A percentile compares a stretch with the other conserved stretches of the same genome.
Conservation (phyloP, 2,113 vertebrate species). For the Nothoprocta perdicaria region DNA sequence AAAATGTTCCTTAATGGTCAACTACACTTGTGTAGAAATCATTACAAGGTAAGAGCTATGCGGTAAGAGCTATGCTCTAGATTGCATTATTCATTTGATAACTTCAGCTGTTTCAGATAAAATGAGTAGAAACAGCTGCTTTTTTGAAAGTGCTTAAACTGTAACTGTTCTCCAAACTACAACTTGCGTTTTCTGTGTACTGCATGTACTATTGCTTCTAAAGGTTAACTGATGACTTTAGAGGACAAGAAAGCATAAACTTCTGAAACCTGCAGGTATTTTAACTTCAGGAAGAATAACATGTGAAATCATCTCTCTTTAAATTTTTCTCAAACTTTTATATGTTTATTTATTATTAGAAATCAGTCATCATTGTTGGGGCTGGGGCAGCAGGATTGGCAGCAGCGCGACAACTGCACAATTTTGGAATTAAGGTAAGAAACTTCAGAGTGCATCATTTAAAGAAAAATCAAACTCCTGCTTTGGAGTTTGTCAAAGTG, state of each 20-base stretch:
- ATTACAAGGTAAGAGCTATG: not conserved
- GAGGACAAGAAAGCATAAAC: not conserved
- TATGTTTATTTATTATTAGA: slow-evolving; percentile 64
- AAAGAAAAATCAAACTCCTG: not conserved
- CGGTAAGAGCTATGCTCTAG: not conserved
- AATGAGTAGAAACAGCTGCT: not conserved
- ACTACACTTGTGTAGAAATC: not conserved
- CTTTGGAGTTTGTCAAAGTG: not conserved
- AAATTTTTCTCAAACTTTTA: not conserved
- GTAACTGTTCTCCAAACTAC: not conserved
- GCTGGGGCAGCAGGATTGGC: slow-evolving; percentile 93
- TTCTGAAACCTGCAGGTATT: not conserved
- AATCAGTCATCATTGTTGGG: slow-evolving; percentile 91
- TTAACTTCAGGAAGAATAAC: not conserved
- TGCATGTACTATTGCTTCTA: not conserved
- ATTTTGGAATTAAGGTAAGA: slow-evolving; percentile 94
- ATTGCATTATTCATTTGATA: not conserved
- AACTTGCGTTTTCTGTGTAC: not conserved
- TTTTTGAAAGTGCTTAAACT: not conserved
- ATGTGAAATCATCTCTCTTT: not conserved
- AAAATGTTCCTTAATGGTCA: not conserved
- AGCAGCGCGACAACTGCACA: slow-evolving; percentile 92
- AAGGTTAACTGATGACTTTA: not conserved
- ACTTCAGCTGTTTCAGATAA: not conserved
- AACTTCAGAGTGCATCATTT: not conserved